A percentile compares a stretch with the other conserved stretches of the same genome.
These are phyloP conservation scores for Cheirogaleus major DNA, from an alignment of 2,797 vertebrate genomes.

Conservation along the genomic window DNA sequence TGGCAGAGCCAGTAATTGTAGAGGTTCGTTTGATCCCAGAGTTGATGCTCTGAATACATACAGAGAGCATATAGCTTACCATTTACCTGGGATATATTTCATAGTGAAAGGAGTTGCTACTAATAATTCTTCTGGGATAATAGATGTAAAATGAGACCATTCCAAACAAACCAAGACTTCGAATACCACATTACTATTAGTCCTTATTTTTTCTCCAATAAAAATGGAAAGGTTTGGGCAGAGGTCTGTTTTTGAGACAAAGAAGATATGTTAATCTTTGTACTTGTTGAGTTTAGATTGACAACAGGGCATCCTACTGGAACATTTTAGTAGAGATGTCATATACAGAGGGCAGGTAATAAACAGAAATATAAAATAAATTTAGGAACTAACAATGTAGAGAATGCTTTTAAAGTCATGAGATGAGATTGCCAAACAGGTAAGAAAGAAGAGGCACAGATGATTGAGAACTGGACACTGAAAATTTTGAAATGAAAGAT, in stretches of 20 bases:
- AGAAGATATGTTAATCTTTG: not conserved
- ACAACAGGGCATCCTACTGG: not conserved
- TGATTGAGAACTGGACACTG: not conserved
- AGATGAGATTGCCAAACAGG: not conserved
- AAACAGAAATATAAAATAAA: not conserved
- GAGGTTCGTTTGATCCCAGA: not conserved
- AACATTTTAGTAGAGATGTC: not conserved
- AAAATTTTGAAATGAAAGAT: not conserved
- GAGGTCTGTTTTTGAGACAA: not conserved
- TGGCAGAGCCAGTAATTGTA: not conserved
- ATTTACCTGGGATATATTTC: not conserved
- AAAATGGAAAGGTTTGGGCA: not conserved
- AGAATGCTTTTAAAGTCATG: not conserved
- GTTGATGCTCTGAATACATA: not conserved
- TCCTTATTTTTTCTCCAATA: not conserved
- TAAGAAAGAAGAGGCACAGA: not conserved
- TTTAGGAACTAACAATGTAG: not conserved
- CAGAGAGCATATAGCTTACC: not conserved
- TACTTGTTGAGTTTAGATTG: not conserved
- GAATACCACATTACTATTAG: not conserved
- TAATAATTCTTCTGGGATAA: not conserved
- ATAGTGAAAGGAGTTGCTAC: not conserved
- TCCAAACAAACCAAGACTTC: not conserved
- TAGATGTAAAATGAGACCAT: not conserved
- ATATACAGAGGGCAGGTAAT: not conserved